These are phyloP conservation scores for Erinaceus europaeus DNA, from an alignment of 2,113 vertebrate species.

Conservation along the genomic window DNA sequence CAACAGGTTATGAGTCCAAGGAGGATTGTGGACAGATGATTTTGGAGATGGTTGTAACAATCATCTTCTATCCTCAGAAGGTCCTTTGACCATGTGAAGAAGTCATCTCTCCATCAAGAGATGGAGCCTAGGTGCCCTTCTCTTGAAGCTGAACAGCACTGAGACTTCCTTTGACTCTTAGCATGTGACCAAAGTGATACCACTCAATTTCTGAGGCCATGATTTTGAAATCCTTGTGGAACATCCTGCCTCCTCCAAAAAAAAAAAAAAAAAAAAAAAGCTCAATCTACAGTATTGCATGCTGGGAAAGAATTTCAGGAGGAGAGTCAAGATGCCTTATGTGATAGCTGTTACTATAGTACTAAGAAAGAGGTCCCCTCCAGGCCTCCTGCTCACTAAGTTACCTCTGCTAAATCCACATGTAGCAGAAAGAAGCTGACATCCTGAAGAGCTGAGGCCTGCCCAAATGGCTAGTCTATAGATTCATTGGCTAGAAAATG, in stretches of 20 bases:
- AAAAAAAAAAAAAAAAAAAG: background rate
- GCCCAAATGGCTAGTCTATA: background rate
- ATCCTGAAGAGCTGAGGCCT: background rate
- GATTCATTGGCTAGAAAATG: background rate
- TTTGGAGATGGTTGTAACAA: background rate
- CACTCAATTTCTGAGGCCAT: background rate
- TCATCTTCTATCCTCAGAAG: background rate
- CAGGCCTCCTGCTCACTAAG: background rate
- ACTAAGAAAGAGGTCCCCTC: background rate
- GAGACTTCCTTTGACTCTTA: background rate
- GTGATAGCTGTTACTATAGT: background rate
- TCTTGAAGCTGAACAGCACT: background rate
- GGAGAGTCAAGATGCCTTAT: background rate
- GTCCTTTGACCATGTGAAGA: background rate
- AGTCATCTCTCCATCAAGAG: background rate
- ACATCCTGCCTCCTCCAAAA: background rate
- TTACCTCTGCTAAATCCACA: rapidly evolving
- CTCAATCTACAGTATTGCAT: background rate
- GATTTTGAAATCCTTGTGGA: background rate
- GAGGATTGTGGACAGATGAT: too few species aligned
- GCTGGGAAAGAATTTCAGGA: background rate
- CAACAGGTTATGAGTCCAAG: background rate
- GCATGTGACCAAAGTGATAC: background rate
- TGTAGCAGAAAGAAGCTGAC: background rate
- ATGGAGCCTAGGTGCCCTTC: background rate